Evolutionary conservation across 2,113 vertebrate species (phyloP).

Genomic region (Candoia aspera): DNA sequence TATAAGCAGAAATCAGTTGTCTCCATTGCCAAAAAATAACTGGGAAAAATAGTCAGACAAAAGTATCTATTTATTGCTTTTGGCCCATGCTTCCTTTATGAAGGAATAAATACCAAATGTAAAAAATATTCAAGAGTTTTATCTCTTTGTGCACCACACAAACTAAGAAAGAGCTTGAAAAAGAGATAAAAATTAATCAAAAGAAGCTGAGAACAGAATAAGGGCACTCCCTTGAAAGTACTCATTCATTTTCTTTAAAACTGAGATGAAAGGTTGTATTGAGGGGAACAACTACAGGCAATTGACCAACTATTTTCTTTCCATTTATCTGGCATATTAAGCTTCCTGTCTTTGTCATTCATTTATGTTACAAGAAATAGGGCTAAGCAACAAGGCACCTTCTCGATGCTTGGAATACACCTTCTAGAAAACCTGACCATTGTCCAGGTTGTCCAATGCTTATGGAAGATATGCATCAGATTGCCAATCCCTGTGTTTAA

Average conservation of each 20-base stretch:
- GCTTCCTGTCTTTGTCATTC: not conserved
- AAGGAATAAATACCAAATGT: not conserved
- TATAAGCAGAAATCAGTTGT: slow-evolving; percentile 3
- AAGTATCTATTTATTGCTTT: not conserved
- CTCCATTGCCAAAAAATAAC: slow-evolving; percentile 3
- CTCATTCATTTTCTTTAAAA: not conserved
- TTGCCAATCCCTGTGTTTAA: not conserved
- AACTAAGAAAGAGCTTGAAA: not conserved
- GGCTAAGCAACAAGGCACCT: not conserved
- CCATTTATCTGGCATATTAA: not conserved
- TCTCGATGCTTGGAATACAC: not conserved
- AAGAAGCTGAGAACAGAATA: not conserved
- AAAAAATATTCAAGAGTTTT: not conserved
- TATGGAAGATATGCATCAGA: not conserved
- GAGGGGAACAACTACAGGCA: not conserved
- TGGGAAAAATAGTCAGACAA: not conserved
- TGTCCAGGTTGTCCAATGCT: not conserved
- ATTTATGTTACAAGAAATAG: not conserved
- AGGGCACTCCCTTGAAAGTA: not conserved
- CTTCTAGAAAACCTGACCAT: not conserved
- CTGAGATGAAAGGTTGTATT: not conserved
- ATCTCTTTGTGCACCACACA: not conserved
- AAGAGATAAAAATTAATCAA: not conserved
- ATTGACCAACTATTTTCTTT: not conserved
- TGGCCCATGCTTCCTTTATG: not conserved